Conservation (phyloP, 2,888 invertebrate species). For the Ophion obscuratus region DNA sequence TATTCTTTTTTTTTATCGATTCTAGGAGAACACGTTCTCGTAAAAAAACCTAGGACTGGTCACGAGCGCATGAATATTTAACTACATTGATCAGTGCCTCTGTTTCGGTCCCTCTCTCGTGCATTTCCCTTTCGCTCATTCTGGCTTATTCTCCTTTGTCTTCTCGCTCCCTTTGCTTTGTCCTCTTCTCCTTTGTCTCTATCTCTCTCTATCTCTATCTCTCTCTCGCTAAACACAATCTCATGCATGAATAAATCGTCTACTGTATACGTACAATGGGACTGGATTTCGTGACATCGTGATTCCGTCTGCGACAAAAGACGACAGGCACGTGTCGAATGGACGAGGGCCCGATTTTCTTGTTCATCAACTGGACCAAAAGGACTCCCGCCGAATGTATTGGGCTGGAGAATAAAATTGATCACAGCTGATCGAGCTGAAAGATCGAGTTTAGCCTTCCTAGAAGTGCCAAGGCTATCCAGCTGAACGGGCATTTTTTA, state of each 20-base stretch:
- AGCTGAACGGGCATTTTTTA: no score
- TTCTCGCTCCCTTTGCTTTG: background rate
- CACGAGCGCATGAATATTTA: constrained; percentile 45
- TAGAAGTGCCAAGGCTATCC: no score
- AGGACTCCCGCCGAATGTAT: background rate
- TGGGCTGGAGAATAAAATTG: no score
- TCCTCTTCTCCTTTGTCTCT: background rate
- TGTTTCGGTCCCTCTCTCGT: background rate
- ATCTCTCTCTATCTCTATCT: no score
- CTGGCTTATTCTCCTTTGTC: background rate
- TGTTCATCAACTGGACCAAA: background rate
- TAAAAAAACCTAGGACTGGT: background rate
- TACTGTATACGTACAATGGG: background rate
- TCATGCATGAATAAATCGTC: background rate
- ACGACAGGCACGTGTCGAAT: background rate
- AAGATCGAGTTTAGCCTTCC: no score
- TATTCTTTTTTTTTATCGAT: background rate
- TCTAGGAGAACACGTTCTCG: background rate
- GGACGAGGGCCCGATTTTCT: background rate
- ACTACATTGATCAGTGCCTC: background rate
- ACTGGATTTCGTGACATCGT: background rate
- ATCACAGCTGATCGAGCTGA: no score
- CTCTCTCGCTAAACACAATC: background rate
- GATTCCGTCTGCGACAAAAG: background rate
- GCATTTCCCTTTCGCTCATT: background rate